Base-by-base conservation (phyloP, 1,140 invertebrate species). In the Vollenhovia emeryi region DNA sequence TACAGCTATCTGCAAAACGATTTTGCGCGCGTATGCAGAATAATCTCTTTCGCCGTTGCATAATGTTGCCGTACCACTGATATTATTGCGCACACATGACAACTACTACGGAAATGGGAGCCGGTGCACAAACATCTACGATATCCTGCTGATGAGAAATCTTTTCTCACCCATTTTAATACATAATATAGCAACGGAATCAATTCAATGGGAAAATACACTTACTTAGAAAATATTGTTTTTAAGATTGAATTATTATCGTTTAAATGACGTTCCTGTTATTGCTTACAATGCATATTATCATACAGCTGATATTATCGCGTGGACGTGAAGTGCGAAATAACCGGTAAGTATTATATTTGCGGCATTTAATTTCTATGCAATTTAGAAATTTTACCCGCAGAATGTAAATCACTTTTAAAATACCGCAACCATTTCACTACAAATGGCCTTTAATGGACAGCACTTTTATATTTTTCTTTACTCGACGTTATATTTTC, bases 361-460 rank as follows among this genome's bases (percentile, higher is more conserved):
- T 3, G 21, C 2, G 21, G 13, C 18, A 66, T 45, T 64, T 64
- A 40, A 21, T 33, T 66, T 66, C 13, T 57, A 36, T 64, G 21
- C 15, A 45, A 2, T 66, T 66, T 50, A 33, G n/a, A 36, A 48
- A 52, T 66, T 66, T 79, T 36, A 36, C 27, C 50, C 6, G n/a
- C 24, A n/a, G 48, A 66, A 79, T 66, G n/a, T 50, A 66, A 52
- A 66, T 66, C n/a, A 66, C 43, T 50, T 36, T 79, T 78, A 78
- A 78, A 78, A 52, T 36, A 11, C 60, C 27, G 43, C 74, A 66
- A 66, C 40, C 24, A 13, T 50, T 52, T 50, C 8, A 6, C 15
- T 27, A 79, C 57, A 68, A 79, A 79, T 68, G 33, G 62, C 9
- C 24, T 79, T 79, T 79, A 79, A 79, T 68, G 48, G 45, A 79